These are phyloP conservation scores for Riparia riparia DNA, from an alignment of 2,113 vertebrate species.

Conservation along the genomic window DNA sequence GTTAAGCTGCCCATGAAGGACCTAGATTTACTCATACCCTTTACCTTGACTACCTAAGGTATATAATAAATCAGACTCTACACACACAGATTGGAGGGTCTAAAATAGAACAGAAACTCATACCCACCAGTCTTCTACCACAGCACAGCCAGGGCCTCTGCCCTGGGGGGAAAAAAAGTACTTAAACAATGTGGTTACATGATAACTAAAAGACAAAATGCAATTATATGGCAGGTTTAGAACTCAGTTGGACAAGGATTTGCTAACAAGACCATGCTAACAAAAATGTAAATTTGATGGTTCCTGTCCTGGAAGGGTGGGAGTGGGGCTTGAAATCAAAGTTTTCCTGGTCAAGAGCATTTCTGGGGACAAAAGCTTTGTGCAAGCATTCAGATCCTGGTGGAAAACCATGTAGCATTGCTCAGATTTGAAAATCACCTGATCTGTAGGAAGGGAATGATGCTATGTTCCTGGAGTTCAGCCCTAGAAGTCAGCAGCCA, in stretches of 20 bases:
- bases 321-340: not conserved
- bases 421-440: not conserved
- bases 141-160: not conserved
- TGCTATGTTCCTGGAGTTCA: not conserved
- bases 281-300: not conserved
- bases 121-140: not conserved
- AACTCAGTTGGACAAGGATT: not conserved
- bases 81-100: not conserved
- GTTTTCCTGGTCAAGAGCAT: not conserved
- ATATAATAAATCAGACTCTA: not conserved
- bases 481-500: not conserved
- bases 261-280: not conserved
- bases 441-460: not conserved
- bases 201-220: not conserved
- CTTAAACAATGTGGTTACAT: not conserved
- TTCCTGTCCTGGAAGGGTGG: not conserved
- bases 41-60: not conserved
- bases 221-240: not conserved
- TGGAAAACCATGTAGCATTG: not conserved
- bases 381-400: not conserved
- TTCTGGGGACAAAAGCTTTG: not conserved
- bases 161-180: not conserved
- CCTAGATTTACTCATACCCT: not conserved
- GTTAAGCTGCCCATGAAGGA: not conserved
- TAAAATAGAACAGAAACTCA: not conserved